Evolutionary conservation across 37 sponge, comb jelly and placozoan genomes (phyloP), one percentile per base, ranked within the genome.

Genomic region (Halichondria panicea): DNA sequence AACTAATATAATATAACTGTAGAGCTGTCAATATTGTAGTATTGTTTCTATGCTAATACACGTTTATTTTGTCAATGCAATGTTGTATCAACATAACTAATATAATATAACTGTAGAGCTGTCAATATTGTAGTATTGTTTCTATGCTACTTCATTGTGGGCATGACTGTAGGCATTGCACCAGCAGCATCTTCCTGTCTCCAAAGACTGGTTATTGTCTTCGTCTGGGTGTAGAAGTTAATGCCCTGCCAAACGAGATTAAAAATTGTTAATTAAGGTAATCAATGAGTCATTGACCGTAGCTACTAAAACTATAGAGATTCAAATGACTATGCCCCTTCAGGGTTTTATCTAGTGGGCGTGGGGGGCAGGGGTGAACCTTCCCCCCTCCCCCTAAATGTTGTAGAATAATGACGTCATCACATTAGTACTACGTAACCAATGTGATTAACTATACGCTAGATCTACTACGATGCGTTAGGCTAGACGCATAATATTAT

Each of bases 121-220:
- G n/a, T n/a, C n/a, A n/a, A n/a, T n/a, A n/a, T n/a, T n/a, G n/a
- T n/a, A n/a, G n/a, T n/a, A n/a, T n/a, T n/a, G n/a, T n/a, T n/a
- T n/a, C n/a, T n/a, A n/a, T n/a, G 50, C 79, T 56, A 92, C 45
- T 88, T 92, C 91, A 95, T 88, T 25, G 95, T 95, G n/a, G 96
- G 96, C 89, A 95, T 92, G 68, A 84, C 94, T 0, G 91, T 95
- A 36, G 94, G 86, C 63, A 77, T 81, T 34, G 78, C 56, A 19
- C 66, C 79, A 27, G 54, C 65, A 27, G 86, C 99, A 63, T 98
- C 99, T 63, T 98, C 99, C 67, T 92, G 59, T 65, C 88, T 87
- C 99, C 99, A 98, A 63, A 98, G 66, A 76, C 88, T 91, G 25
- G 99, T 98, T 43, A 98, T 77, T 32, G 99, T 98, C 77, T 98